These are phyloP conservation scores for Ammodytes dubius DNA, from an alignment of 2,113 vertebrate species.

Conservation along the genomic window DNA sequence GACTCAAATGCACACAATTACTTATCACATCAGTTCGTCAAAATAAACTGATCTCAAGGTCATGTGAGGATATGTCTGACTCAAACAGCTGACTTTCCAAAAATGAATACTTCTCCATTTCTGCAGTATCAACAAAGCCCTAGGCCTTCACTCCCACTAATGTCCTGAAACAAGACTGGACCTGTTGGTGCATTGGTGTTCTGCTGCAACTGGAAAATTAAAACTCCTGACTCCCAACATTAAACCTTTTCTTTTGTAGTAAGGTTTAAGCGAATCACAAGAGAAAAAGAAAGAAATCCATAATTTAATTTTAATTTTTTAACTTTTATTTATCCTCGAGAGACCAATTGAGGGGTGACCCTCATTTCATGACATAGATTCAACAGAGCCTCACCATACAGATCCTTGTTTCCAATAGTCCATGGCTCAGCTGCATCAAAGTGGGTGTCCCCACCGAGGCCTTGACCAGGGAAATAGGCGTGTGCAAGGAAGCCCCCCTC, in stretches of 20 bases:
- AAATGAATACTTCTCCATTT: slow-evolving; percentile 48
- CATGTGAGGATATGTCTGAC: slow-evolving; percentile 42
- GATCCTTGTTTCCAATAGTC: slow-evolving; percentile 89
- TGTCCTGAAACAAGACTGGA: slow-evolving; percentile 4
- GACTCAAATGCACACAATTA: slow-evolving; percentile 37
- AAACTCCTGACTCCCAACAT: not conserved
- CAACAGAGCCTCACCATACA: slow-evolving; percentile 83
- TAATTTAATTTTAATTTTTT: too few relatives aligned
- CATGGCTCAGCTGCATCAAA: slow-evolving; percentile 93
- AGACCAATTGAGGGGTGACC: too few relatives aligned
- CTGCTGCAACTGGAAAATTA: slow-evolving; percentile 14
- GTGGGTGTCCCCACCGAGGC: slow-evolving; percentile 94
- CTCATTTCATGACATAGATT: slow-evolving; percentile 8
- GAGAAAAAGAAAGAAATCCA: not conserved
- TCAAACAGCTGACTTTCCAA: slow-evolving; percentile 27
- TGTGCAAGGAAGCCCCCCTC: slow-evolving; percentile 94
- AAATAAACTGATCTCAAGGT: slow-evolving; percentile 27
- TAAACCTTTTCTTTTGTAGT: slow-evolving; percentile 25
- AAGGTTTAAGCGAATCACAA: slow-evolving; percentile 15
- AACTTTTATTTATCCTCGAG: too few relatives aligned
- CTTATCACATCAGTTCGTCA: not conserved
- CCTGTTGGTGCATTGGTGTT: slow-evolving; percentile 33
- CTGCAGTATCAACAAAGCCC: not conserved
- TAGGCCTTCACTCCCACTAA: not conserved
- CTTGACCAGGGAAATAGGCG: slow-evolving; percentile 91